phyloP scores from a whole-genome alignment of 2,113 vertebrate species.

The Brevimyrus niger region DNA sequence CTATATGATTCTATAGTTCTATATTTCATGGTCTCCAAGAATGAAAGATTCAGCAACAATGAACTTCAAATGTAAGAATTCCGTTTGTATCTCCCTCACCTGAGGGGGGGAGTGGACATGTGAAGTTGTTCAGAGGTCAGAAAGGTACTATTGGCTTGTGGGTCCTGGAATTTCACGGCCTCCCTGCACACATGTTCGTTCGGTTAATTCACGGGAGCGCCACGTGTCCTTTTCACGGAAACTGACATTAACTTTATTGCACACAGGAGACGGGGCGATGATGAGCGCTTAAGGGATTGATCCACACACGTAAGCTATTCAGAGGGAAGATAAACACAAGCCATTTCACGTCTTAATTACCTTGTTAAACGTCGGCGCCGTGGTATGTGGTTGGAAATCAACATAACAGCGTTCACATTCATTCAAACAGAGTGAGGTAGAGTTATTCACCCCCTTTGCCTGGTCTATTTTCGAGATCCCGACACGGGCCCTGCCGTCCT shows the following conservation, averaged over 20 bases:
- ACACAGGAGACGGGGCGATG: not conserved
- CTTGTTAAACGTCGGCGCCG: not conserved
- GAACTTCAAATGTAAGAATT: not conserved
- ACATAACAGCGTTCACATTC: not conserved
- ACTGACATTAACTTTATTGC: not conserved
- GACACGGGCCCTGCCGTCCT: not conserved
- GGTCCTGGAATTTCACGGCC: not conserved
- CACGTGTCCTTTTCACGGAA: not conserved
- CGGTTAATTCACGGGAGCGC: not conserved
- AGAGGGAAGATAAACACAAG: not conserved
- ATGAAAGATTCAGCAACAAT: conserved; percentile 7
- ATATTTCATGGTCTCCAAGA: not conserved
- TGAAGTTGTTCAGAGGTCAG: not conserved
- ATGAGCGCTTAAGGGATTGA: not conserved
- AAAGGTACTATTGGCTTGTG: not conserved
- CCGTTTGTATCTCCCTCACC: conserved; percentile 4
- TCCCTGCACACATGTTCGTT: not conserved
- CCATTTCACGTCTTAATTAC: not conserved
- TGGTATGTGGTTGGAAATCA: not conserved
- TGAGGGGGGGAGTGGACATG: not conserved
- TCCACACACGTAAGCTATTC: not conserved
- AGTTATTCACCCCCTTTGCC: not conserved
- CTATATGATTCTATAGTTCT: conserved; percentile 2
- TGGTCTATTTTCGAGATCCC: not conserved
- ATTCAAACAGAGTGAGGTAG: not conserved